phyloP scores from a whole-genome alignment of 1,140 invertebrate genomes.

The Elymnias hypermnestra region DNA sequence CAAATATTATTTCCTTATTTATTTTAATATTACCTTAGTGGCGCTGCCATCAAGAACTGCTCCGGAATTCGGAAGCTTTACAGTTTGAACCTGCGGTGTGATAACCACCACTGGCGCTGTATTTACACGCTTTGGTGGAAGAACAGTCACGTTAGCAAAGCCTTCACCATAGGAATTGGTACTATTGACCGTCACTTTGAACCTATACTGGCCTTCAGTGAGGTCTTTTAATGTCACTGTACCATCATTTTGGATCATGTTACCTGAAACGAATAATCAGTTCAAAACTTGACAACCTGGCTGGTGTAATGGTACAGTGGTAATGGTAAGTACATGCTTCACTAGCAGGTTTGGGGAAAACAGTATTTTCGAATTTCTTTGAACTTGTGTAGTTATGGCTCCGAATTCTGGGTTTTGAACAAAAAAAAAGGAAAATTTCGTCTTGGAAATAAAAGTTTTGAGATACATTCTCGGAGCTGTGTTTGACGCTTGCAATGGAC shows the following conservation, averaged over 20 bases:
- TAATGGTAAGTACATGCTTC: too few relatives aligned
- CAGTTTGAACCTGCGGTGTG: constrained; percentile 87
- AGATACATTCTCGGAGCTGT: too few relatives aligned
- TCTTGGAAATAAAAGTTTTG: too few relatives aligned
- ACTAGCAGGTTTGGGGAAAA: too few relatives aligned
- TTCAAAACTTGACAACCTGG: constrained; percentile 1
- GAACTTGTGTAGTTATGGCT: too few relatives aligned
- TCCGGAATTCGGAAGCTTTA: constrained; percentile 92
- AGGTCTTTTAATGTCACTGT: constrained; percentile 86
- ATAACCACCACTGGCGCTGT: constrained; percentile 91
- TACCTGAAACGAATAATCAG: constrained; percentile 68
- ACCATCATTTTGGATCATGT: constrained; percentile 90
- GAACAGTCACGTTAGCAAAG: constrained; percentile 93
- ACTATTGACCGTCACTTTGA: constrained; percentile 88
- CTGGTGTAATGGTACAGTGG: too few relatives aligned
- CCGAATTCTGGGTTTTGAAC: too few relatives aligned
- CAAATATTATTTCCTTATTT: too few relatives aligned
- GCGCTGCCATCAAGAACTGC: constrained; percentile 91
- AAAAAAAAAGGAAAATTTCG: too few relatives aligned
- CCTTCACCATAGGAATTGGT: constrained; percentile 89
- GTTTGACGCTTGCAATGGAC: too few relatives aligned
- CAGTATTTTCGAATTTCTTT: too few relatives aligned
- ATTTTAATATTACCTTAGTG: constrained; percentile 74
- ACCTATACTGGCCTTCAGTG: constrained; percentile 90
- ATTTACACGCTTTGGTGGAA: constrained; percentile 91